These are phyloP conservation scores for Philypnodon macrostomus DNA, from an alignment of 2,797 vertebrate species.

Conservation along the genomic window DNA sequence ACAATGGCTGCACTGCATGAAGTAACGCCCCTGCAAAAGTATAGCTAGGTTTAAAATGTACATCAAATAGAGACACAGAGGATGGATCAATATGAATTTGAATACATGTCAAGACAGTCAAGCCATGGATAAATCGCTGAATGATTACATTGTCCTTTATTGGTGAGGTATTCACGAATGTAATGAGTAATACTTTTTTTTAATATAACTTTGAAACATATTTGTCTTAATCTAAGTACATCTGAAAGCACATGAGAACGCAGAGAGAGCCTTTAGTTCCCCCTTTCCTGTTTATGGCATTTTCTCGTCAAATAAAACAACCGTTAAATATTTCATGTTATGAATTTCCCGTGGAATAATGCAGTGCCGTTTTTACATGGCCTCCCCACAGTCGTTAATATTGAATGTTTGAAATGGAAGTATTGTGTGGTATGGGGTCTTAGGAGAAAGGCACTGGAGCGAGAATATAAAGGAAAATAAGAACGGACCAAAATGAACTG, in stretches of 20 bases:
- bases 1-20: no score
- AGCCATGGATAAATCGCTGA: no score
- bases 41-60: no score
- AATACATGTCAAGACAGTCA: no score
- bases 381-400: slow-evolving; percentile 3
- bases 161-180: no score
- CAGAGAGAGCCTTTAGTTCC: neutral
- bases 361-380: neutral
- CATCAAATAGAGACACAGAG: no score
- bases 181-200: no score
- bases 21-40: no score
- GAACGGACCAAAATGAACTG: neutral
- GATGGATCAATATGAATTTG: no score
- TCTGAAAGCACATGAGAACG: neutral
- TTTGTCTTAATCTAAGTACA: neutral
- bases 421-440: neutral
- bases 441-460: neutral
- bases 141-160: no score
- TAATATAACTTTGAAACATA: neutral
- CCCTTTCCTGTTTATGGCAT: slow-evolving; percentile 1
- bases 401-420: slow-evolving; percentile 1
- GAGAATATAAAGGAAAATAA: neutral
- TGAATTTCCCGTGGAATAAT: neutral
- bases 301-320: slow-evolving; percentile 13
- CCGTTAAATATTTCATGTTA: slow-evolving; percentile 8